These are phyloP conservation scores for Trileptium ribeirensis DNA, from an alignment of 2,888 invertebrate species.

Conservation along the genomic window DNA sequence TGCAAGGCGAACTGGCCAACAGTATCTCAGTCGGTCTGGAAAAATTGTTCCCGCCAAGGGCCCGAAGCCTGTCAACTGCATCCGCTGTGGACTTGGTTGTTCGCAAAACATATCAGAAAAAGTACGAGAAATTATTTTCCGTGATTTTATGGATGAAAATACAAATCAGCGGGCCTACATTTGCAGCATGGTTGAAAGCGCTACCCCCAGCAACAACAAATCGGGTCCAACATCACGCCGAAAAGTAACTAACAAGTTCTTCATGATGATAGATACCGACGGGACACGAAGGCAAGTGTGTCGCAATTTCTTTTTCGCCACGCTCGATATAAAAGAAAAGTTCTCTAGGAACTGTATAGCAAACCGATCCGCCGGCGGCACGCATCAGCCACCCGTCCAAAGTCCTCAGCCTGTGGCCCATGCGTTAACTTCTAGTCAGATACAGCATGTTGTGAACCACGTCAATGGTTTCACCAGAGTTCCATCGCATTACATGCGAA, in stretches of 20 bases:
- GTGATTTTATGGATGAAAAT: background rate
- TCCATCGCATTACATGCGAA: background rate
- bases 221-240: background rate
- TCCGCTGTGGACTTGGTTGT: background rate
- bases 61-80: background rate
- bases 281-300: background rate
- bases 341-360: background rate
- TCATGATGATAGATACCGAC: background rate
- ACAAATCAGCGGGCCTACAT: background rate
- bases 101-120: background rate
- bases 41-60: background rate
- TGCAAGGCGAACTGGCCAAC: too few relatives aligned
- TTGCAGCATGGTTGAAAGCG: background rate
- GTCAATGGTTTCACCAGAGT: slow-evolving; percentile 2
- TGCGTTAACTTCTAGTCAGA: background rate
- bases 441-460: background rate
- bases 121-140: background rate
- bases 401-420: background rate
- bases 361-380: background rate
- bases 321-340: background rate
- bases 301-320: background rate
- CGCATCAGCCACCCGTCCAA: background rate
- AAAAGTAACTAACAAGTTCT: background rate
- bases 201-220: background rate
- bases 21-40: background rate